Base-by-base conservation (phyloP, 2,888 invertebrate genomes). In the Drosophila melanosoma region DNA sequence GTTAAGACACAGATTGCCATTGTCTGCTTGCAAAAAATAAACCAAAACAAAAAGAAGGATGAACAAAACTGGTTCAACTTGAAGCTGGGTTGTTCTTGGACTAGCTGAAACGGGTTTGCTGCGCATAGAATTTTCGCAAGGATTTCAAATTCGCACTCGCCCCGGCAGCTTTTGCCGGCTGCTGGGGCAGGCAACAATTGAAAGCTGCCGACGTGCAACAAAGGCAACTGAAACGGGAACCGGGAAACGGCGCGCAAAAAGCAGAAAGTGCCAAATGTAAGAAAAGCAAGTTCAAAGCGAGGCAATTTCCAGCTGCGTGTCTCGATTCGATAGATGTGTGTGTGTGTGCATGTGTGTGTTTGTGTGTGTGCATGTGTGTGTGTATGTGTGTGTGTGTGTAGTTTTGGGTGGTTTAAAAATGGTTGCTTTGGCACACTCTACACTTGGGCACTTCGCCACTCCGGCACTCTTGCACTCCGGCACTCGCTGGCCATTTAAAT, bases 31-130 rank as follows among this genome's bases (percentile, higher is more conserved):
- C 26, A 26, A 45, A 33, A 17, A 60, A 61, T 29, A 29, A 5
- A 6, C 29, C 29, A 40, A 23, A 23, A 2, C 1, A 23, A 11
- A 11, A 29, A n/a, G 15, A 45, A 12, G 4, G 20, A 10, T 11
- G 17, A 42, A 17, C 7, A n/a, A 76, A 86, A 86, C 86, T 58
- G 36, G 87, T 68, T 56, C 15, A 62, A 81, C 78, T 74, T 73
- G 81, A 65, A 56, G n/a, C 26, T 59, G 17, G 23, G 5, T 45
- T 40, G 57, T 40, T 20, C 40, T 38, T 20, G 6, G 61, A 56
- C 26, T 32, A 33, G 38, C 36, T 32, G 73, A 67, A 82, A 82
- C 82, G 53, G 45, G 82, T 82, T 82, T 86, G 40, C 58, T 58
- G 53, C 60, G 29, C 58, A 53, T 15, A 45, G 40, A 33, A 23